Evolutionary conservation across 2,797 vertebrate species (phyloP).

Genomic region (Carapus acus): DNA sequence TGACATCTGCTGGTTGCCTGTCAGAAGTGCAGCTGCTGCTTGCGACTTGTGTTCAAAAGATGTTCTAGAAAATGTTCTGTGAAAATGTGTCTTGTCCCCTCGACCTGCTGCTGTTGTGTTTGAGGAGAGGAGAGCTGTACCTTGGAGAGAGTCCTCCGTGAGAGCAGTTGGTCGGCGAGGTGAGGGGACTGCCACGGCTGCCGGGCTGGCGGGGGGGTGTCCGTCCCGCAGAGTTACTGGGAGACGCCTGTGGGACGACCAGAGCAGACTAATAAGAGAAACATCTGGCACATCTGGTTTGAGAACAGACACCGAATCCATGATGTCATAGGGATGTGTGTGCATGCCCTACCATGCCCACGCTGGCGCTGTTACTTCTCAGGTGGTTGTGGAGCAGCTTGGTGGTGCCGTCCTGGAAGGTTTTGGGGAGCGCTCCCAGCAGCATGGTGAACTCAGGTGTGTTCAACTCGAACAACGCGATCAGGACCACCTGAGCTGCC

Average conservation of each 20-base stretch:
- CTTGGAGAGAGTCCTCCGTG: conserved; percentile 89
- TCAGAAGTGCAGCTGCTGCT: too few relatives aligned
- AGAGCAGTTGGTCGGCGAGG: conserved; percentile 90
- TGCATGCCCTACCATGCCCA: conserved; percentile 69
- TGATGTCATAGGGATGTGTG: not conserved
- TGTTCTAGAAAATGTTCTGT: too few relatives aligned
- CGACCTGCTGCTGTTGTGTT: too few relatives aligned
- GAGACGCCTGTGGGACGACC: conserved; percentile 73
- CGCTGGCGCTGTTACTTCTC: conserved; percentile 87
- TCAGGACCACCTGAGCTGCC: conserved; percentile 95
- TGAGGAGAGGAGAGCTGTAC: conserved; percentile 56
- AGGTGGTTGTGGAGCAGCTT: conserved; percentile 96
- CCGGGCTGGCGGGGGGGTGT: conserved; percentile 79
- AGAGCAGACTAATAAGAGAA: not conserved
- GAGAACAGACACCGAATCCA: too few relatives aligned
- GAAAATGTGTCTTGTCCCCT: too few relatives aligned
- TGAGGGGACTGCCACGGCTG: conserved; percentile 88
- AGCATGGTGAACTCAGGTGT: conserved; percentile 99
- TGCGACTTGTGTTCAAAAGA: too few relatives aligned
- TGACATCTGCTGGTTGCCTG: too few relatives aligned
- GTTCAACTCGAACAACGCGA: conserved; percentile 94
- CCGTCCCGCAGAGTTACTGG: conserved; percentile 81
- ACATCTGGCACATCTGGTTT: too few relatives aligned
- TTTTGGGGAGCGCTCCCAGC: conserved; percentile 96
- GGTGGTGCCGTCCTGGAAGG: conserved; percentile 98